phyloP scores from a whole-genome alignment of 2,113 vertebrate genomes.

The Eublepharis macularius region DNA sequence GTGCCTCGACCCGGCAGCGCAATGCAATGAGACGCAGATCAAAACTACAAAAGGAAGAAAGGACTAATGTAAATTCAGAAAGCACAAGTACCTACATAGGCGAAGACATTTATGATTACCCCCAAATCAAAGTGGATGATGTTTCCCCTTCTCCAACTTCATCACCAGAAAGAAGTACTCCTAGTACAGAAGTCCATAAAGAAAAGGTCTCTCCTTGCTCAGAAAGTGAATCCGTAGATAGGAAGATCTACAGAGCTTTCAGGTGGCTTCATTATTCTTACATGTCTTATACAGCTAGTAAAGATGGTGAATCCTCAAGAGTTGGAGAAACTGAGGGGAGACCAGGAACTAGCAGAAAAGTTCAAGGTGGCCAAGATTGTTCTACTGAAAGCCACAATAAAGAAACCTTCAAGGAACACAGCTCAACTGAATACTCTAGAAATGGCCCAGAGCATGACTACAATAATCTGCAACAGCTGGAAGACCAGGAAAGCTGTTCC shows the following conservation, averaged over 20 bases:
- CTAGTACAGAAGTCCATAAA: conserved; percentile 69
- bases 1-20: conserved; percentile 83
- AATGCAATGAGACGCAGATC: conserved; percentile 86
- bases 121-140: conserved; percentile 90
- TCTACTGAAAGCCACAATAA: conserved; percentile 60
- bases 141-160: conserved; percentile 86
- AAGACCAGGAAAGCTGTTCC: conserved; percentile 67
- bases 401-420: conserved; percentile 69
- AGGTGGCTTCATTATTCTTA: conserved; percentile 85
- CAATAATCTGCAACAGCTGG: conserved; percentile 59
- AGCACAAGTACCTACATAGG: conserved; percentile 78
- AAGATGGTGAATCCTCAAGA: conserved; percentile 77
- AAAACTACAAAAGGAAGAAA: conserved; percentile 80
- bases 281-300: conserved; percentile 79
- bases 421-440: conserved; percentile 64
- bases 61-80: conserved; percentile 68
- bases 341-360: conserved; percentile 75
- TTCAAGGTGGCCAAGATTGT: conserved; percentile 62
- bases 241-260: conserved; percentile 85
- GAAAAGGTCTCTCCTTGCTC: conserved; percentile 73
- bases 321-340: conserved; percentile 76
- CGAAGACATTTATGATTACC: conserved; percentile 90
- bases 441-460: conserved; percentile 59
- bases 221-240: conserved; percentile 79
- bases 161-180: conserved; percentile 74